Evolutionary conservation across 2,113 vertebrate genomes (phyloP).

Genomic region (Poeciliopsis occidentalis): DNA sequence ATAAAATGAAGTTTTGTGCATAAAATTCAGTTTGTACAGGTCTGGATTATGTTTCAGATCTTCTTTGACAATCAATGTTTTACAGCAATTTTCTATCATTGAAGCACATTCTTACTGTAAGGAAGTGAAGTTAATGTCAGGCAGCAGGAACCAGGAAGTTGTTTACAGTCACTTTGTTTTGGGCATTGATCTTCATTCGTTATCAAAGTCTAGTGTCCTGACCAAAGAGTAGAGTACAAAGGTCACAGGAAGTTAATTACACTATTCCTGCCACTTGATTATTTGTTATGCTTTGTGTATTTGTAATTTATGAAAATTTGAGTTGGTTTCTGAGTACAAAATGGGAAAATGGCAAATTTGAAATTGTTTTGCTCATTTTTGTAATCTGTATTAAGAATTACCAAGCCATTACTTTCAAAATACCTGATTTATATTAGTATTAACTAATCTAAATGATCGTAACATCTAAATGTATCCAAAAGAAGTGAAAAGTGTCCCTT

Average conservation of each 20-base stretch:
- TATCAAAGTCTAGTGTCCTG: neutral
- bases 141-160: neutral
- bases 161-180: neutral
- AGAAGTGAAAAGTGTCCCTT: neutral
- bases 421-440: neutral
- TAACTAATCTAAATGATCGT: neutral
- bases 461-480: neutral
- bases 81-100: neutral
- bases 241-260: neutral
- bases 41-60: neutral
- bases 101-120: neutral
- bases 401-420: neutral
- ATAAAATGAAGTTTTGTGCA: no score
- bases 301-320: neutral
- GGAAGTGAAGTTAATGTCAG: neutral
- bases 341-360: no score
- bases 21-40: neutral
- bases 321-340: no score
- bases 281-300: neutral
- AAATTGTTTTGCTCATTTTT: neutral
- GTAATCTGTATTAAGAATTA: neutral
- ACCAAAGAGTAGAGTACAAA: neutral
- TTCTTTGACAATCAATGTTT: neutral
- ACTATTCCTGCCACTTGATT: neutral
- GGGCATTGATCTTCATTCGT: neutral